Evolutionary conservation across 2,113 vertebrate species (phyloP).

Genomic region (Colius striatus): DNA sequence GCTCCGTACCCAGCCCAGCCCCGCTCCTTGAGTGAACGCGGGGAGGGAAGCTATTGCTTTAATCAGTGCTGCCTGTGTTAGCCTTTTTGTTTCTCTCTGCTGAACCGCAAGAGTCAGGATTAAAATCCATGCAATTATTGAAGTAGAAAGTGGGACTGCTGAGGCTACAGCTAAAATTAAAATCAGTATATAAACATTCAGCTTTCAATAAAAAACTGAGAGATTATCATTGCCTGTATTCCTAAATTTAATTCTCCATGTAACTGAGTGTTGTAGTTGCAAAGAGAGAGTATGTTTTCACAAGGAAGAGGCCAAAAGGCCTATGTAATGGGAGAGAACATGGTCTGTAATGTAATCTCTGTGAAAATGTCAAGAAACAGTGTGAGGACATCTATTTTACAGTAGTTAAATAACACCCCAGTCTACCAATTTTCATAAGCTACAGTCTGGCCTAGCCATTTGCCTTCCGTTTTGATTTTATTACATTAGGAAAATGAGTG

Average conservation of each 20-base stretch:
- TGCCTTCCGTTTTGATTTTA: not conserved
- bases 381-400: not conserved
- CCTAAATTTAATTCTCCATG: not conserved
- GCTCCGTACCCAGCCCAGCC: too few relatives aligned
- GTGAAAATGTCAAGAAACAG: not conserved
- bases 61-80: not conserved
- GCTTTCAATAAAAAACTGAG: not conserved
- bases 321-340: fast-evolving
- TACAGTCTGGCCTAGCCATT: not conserved
- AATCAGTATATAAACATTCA: not conserved
- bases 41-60: not conserved
- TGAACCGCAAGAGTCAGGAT: not conserved
- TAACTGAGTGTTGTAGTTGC: not conserved
- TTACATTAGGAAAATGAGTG: not conserved
- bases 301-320: not conserved
- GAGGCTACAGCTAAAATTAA: not conserved
- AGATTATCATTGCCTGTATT: not conserved
- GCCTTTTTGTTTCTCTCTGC: not conserved
- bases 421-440: not conserved
- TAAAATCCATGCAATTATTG: not conserved
- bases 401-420: not conserved
- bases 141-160: not conserved
- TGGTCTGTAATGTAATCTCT: not conserved
- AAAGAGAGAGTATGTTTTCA: not conserved
- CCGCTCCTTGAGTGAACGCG: fast-evolving